Base-by-base conservation (phyloP, 2,888 invertebrate genomes). In the Cryptus viduatorius region DNA sequence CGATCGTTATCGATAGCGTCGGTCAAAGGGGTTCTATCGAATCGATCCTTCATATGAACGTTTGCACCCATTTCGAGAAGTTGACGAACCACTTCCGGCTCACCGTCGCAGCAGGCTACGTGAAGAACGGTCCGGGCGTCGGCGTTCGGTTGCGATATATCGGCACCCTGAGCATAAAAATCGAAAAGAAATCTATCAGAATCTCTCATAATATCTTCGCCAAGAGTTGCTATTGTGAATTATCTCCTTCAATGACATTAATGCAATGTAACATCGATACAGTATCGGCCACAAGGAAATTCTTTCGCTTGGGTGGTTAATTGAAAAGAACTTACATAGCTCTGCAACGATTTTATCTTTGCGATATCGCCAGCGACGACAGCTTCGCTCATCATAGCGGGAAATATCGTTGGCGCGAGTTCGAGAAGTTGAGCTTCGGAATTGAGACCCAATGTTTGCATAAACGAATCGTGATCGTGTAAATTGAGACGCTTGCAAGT, bases 61-160 rank as follows among this genome's bases (percentile, higher is more conserved):
- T 96, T 97, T 0, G 97, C 97, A 0, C 98, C 98, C 89, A 96
- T 95, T 75, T 95, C 95, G 37, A 98, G 94, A 44, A 98, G 94
- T 92, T 96, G 96, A 86, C 96, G 95, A 0, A 98, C 97, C 0
- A 97, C 95, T 0, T 95, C 92, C 0, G 95, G 87, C 82, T 97
- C 95, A 0, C 98, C 98, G 86, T 96, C 95, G 69, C 96, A 94
- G 48, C 97, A 96, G 0, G 98, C 98, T 79, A 97, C 95, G 90
- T 98, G 98, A 0, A 98, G 94, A 0, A 97, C 96, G 0, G 98
- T 97, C 82, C 97, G 95, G 42, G 96, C 95, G 92, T 98, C 98
- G 29, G 96, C 96, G 92, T 97, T 97, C 3, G 95, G 94, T 0
- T 95, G 95, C 7, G 97, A 96, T 2, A 98, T 95, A 91, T 98